Base-by-base conservation (phyloP, 2,113 vertebrate species). In the Leucosticte australis region DNA sequence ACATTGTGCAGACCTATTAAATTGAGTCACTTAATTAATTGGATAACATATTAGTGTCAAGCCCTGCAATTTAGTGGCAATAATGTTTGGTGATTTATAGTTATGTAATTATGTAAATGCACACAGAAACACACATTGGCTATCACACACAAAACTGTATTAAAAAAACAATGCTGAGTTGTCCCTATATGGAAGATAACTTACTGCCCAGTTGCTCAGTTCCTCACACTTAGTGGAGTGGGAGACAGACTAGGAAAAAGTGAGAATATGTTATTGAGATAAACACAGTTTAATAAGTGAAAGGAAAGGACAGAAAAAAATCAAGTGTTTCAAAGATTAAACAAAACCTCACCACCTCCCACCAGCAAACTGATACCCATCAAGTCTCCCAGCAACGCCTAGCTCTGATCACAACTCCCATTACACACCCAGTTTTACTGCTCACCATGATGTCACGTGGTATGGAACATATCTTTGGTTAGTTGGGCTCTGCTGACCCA, bases 141-240 rank as follows among this genome's bases (percentile, higher is more conserved):
- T 31, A 30, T 47, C 33, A 30, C 20, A 80, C 5, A 81, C 6
- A 57, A 42, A 67, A 87, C 13, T 56, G 3, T n/a, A 31, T 20
- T 30, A 19, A 37, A 59, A 28, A 52, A 49, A 6, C 11, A n/a
- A 2, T 59, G 8, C 6, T 50, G 16, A 33, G 4, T 56, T 65
- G 12, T 23, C 26, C 14, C 9, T 26, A 17, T 12, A 22, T 26
- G 35, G 26, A 41, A 76, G 3, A 30, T 41, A 80, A 56, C 2
- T 35, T 15, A 12, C 18, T 0, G 3, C 2, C 4, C 4, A 15
- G 15, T 41, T 82, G 10, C 19, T 68, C n/a, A 27, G 7, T 46
- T 27, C 4, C 12, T 15, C 9, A 21, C 5, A 13, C 37, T 31
- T 33, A 46, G 28, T 46, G 19, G 28, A 16, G 28, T 15, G 13